Base-by-base conservation (phyloP, 2,888 invertebrate genomes). In the Orthonevra nobilis region DNA sequence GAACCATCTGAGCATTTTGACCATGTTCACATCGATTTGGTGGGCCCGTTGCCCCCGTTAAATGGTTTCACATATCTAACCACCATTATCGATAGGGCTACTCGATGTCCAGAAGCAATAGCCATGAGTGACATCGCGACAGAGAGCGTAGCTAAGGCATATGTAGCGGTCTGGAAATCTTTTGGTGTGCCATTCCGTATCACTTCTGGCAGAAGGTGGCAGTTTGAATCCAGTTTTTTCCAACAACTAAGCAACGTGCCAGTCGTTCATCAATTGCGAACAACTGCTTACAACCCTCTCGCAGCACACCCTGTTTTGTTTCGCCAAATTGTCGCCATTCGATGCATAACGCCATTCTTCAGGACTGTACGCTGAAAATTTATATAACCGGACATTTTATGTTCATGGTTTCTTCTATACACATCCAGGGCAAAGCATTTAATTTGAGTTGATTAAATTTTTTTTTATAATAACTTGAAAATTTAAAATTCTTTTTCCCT, bases 211-310 rank as follows among this genome's bases (percentile, higher is more conserved):
- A 46, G 61, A 12, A 79, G 79, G 2, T 50, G 82, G 1, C 75
- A 82, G 30, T 82, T 82, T 10, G 74, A 81, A 5, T 74, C 68
- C 0, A 20, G 4, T 0, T 26, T 81, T 0, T 82, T 83, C 5
- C 10, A 12, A 1, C 61, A 81, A 17, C 50, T 81, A 2, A 68
- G 30, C 4, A 28, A 56, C n/a, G 12, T 50, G 1, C 34, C 75
- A 0, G 82, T 81, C 2, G 42, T 79, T 2, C 20, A 64, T 0
- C 79, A 81, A 10, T 20, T 74, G 20, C 34, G 38, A 12, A 77
- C 79, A 7, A 74, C 81, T 6, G 17, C 75, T 1, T 82, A 81
- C 36, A 77, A 83, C 19, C 75, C 81, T 0, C 75, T n/a, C n/a
- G n/a, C n/a, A n/a, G n/a, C n/a, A n/a, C n/a, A n/a, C n/a, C n/a